Conservation (phyloP, 2,888 invertebrate genomes). For the Punctoribates punctum region DNA sequence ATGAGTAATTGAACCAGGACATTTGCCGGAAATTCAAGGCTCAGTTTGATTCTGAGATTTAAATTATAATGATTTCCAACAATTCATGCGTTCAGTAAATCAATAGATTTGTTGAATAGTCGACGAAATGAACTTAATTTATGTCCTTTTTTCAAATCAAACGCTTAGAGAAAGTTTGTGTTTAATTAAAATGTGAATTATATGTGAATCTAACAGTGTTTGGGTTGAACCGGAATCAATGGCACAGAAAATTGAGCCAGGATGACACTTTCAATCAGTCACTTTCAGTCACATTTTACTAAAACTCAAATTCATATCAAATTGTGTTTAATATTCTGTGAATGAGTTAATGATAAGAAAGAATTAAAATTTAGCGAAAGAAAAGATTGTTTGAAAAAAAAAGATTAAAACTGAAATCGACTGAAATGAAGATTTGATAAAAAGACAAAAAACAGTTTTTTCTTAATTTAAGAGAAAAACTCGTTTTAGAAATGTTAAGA, state of each 20-base stretch:
- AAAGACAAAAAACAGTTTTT: no score
- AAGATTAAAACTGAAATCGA: no score
- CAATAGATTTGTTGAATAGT: not conserved
- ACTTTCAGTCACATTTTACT: no score
- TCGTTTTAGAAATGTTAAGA: slow-evolving; percentile 9
- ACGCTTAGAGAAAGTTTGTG: not conserved
- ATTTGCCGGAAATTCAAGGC: not conserved
- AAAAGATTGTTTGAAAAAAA: no score
- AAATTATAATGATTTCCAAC: not conserved
- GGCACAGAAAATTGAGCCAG: no score
- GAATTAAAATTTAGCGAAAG: not conserved
- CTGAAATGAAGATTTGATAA: no score
- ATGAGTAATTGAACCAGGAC: not conserved
- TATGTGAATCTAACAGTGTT: not conserved
- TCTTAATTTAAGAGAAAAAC: not conserved
- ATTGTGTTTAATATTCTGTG: not conserved
- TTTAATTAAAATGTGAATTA: not conserved
- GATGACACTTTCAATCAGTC: no score
- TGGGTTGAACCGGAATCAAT: not conserved
- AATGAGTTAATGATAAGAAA: not conserved
- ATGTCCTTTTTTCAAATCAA: not conserved
- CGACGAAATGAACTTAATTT: not conserved
- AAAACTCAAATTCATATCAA: not conserved
- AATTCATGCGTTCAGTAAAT: not conserved
- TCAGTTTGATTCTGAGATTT: not conserved